Percentiles rank a stretch among this genome's conserved stretches.
phyloP scores from a whole-genome alignment of 2,888 invertebrate genomes.

The Troides aeacus region DNA sequence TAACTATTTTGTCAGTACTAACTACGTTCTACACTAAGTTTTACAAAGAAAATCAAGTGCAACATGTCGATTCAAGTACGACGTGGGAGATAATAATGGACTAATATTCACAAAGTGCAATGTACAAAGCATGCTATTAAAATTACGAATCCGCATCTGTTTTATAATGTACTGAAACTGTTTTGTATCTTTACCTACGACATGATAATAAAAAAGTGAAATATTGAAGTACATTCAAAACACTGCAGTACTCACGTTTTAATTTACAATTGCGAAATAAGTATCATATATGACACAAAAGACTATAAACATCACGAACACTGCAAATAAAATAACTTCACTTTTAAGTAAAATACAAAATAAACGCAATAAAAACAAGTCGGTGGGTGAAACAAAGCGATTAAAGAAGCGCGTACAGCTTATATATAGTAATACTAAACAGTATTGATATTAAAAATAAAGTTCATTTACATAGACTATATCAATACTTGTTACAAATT shows the following conservation, averaged over 20 bases:
- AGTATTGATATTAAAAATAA: slow-evolving; percentile 29
- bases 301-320: slow-evolving; percentile 33
- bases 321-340: slow-evolving; percentile 30
- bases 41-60: neutral
- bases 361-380: slow-evolving; percentile 27
- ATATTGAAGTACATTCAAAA: slow-evolving; percentile 2
- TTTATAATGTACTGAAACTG: neutral
- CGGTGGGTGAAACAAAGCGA: slow-evolving; percentile 29
- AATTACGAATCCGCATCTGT: neutral
- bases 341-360: slow-evolving; percentile 27
- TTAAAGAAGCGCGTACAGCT: slow-evolving; percentile 26
- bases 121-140: neutral
- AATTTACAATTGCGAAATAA: slow-evolving; percentile 31
- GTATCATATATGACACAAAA: slow-evolving; percentile 30
- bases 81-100: slow-evolving; percentile 2
- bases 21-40: neutral
- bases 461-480: slow-evolving; percentile 47
- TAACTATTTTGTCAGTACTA: neutral
- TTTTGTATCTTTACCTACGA: neutral
- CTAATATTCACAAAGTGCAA: neutral
- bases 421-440: slow-evolving; percentile 31
- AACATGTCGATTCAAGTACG: neutral
- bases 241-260: slow-evolving; percentile 37
- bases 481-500: neutral
- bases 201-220: neutral